Conservation (phyloP, 2,797 vertebrate species). For the Alca torda region DNA sequence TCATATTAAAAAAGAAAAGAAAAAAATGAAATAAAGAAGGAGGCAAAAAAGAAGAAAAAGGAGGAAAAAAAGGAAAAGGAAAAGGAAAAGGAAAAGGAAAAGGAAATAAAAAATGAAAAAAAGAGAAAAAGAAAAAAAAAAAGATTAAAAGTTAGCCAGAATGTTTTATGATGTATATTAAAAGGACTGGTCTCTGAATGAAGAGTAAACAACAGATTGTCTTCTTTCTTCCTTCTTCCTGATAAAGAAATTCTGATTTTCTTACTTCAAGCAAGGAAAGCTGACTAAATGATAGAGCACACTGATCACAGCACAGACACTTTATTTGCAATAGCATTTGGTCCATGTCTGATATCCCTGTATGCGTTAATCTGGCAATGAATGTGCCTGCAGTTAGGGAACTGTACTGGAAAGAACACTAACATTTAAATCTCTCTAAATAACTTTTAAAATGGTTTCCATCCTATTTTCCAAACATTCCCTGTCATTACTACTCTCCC, state of each 20-base stretch:
- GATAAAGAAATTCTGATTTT: background rate
- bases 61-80: background rate
- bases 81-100: too few relatives aligned
- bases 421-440: background rate
- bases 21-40: background rate
- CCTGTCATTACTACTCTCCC: background rate
- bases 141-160: background rate
- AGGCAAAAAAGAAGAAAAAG: background rate
- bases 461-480: background rate
- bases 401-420: background rate
- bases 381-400: background rate
- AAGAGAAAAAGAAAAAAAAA: accelerated
- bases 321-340: background rate
- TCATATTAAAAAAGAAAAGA: background rate
- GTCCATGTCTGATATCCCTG: background rate
- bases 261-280: background rate
- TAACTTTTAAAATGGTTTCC: background rate
- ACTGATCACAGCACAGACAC: background rate
- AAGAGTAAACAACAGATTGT: background rate
- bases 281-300: background rate
- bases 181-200: background rate
- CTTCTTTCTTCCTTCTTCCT: background rate
- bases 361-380: background rate
- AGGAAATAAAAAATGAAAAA: background rate
- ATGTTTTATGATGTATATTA: background rate